Conservation (phyloP, 2,888 invertebrate genomes). For the Fragum fragum region DNA sequence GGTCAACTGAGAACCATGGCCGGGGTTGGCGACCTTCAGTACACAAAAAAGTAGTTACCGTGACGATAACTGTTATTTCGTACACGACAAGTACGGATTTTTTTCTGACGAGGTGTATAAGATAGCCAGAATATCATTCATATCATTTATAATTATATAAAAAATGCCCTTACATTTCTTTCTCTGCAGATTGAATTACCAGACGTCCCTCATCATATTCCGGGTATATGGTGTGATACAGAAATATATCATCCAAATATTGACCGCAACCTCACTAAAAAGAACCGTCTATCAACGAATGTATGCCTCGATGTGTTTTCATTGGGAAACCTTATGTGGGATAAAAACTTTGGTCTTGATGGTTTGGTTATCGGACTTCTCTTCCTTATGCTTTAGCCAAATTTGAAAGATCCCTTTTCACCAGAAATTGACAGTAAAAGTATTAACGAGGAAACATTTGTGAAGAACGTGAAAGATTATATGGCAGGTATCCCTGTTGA, state of each 20-base stretch:
- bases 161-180: too few relatives aligned
- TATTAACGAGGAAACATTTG: constrained; percentile 18
- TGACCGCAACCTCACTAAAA: constrained; percentile 18
- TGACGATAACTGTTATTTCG: too few relatives aligned
- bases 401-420: constrained; percentile 35
- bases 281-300: not conserved
- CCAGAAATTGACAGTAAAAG: constrained; percentile 17
- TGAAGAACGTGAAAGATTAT: constrained; percentile 41
- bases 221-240: constrained; percentile 39
- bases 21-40: too few relatives aligned
- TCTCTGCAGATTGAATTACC: constrained; percentile 24
- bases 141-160: too few relatives aligned
- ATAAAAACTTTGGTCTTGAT: constrained; percentile 36
- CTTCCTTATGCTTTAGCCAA: constrained; percentile 45
- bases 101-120: too few relatives aligned
- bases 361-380: constrained; percentile 36
- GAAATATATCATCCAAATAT: constrained; percentile 59
- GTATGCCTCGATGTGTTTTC: constrained; percentile 1
- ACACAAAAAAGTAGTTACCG: too few relatives aligned
- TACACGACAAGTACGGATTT: too few relatives aligned
- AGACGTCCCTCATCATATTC: constrained; percentile 17
- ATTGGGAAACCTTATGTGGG: constrained; percentile 19
- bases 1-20: too few relatives aligned
- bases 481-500: constrained; percentile 44
- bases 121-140: too few relatives aligned